Base-by-base conservation (phyloP, 2,797 vertebrate species). In the Malacoraja senta region DNA sequence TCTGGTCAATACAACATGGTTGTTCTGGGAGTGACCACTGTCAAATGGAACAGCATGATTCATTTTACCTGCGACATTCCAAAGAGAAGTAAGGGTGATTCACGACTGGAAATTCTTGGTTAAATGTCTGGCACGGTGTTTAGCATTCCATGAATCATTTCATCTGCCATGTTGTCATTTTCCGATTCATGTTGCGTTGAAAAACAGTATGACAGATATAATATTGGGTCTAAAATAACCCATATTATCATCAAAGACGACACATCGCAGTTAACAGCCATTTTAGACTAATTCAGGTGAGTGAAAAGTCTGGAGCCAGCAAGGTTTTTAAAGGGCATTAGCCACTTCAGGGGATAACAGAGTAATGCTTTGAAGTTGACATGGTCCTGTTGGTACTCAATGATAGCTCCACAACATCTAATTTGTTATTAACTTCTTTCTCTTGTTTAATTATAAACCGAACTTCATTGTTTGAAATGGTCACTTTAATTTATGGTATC, bases 391-490 rank as follows among this genome's bases (percentile, higher is more conserved):
- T 44, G 24, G 15, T 53, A 38, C 90, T 91, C 71, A 74, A 6
- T 91, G 35, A 91, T 53, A 53, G 44, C 13, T 72, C 8, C 19
- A 44, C 21, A 53, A 38, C 71, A 38, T 44, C 21, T 26, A 12
- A 74, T 91, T 91, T 72, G 38, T n/a, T 53, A 53, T 29, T 91
- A 53, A 74, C 58, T 88, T 91, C 71, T 76, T 53, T 19, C 71
- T 71, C 71, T 29, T 76, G 68, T 92, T 92, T 71, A 92, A 58
- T 29, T 76, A 76, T 76, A 44, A 92, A 92, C 44, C 76, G 24
- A 58, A 53, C 53, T 72, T 91, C 71, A 91, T 92, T 92, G 76
- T 92, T 58, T 92, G 38, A 92, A 92, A 58, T 76, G 26, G 71
- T 76, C 90, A 92, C 38, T 92, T 53, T 92, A 92, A 76, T 76